A percentile compares a stretch with the other conserved stretches of the same genome.
These are phyloP conservation scores for Chlamydotis undulata DNA, from an alignment of 2,113 vertebrate genomes.

Conservation along the genomic window DNA sequence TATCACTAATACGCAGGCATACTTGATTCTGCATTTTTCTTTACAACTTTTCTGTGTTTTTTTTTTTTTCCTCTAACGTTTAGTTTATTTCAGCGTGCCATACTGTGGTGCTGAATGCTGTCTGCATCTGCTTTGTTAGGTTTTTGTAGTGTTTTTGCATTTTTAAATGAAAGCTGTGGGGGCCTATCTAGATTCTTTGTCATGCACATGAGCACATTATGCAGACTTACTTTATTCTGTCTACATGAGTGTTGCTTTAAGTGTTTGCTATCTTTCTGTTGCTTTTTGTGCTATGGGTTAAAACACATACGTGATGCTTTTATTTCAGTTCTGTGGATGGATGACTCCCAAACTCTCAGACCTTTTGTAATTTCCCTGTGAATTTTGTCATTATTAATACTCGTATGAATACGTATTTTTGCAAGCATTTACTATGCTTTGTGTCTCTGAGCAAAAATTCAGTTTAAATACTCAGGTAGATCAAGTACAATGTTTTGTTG, in stretches of 20 bases:
- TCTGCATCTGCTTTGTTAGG: neutral
- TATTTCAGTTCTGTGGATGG: neutral
- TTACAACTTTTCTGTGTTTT: neutral
- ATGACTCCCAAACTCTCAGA: neutral
- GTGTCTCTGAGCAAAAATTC: neutral
- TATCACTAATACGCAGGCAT: neutral
- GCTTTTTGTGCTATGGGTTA: neutral
- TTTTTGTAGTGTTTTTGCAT: neutral
- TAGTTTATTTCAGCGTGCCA: neutral
- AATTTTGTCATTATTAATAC: neutral
- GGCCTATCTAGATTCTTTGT: neutral
- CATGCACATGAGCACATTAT: neutral
- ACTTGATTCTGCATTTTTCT: neutral
- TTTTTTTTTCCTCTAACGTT: neutral
- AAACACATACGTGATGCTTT: neutral
- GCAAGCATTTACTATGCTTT: neutral
- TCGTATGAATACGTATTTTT: neutral
- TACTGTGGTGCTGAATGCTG: neutral
- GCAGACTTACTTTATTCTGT: neutral
- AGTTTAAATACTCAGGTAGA: neutral
- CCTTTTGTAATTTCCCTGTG: neutral
- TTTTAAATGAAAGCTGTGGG: neutral
- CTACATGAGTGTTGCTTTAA: neutral
- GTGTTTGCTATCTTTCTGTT: neutral
- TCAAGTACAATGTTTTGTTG: neutral